A percentile compares a stretch with the other conserved stretches of the same genome.
Conservation (phyloP, 2,797 vertebrate genomes). For the Diglossa cyanea region DNA sequence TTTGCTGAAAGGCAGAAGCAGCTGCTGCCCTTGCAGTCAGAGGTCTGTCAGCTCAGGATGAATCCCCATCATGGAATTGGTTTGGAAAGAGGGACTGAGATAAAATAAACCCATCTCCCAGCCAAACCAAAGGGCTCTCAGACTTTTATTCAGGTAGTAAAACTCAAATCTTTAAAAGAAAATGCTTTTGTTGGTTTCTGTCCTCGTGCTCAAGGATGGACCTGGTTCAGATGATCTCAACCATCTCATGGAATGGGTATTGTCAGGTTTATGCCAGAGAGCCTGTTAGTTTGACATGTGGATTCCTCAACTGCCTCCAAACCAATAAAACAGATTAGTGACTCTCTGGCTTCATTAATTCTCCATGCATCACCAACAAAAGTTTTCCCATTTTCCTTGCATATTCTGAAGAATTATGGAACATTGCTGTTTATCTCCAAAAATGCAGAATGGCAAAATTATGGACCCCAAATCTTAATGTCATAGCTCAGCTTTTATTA, state of each 20-base stretch:
- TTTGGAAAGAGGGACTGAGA: background rate
- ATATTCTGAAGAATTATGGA: background rate
- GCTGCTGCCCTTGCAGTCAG: background rate
- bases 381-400: background rate
- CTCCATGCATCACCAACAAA: background rate
- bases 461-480: background rate
- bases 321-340: background rate
- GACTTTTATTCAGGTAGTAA: background rate
- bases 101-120: background rate
- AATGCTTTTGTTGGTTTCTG: background rate
- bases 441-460: background rate
- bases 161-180: background rate
- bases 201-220: background rate
- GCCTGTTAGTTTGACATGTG: background rate
- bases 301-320: background rate
- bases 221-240: background rate
- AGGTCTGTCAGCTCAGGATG: background rate
- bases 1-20: background rate
- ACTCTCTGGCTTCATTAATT: background rate
- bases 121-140: background rate
- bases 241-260: accelerated
- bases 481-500: background rate
- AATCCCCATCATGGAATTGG: accelerated
- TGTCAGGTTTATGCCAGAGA: background rate
- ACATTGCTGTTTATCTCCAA: background rate